Percentiles rank a stretch among this genome's conserved stretches.
phyloP scores from a whole-genome alignment of 2,797 vertebrate genomes.

The Spea hammondii region DNA sequence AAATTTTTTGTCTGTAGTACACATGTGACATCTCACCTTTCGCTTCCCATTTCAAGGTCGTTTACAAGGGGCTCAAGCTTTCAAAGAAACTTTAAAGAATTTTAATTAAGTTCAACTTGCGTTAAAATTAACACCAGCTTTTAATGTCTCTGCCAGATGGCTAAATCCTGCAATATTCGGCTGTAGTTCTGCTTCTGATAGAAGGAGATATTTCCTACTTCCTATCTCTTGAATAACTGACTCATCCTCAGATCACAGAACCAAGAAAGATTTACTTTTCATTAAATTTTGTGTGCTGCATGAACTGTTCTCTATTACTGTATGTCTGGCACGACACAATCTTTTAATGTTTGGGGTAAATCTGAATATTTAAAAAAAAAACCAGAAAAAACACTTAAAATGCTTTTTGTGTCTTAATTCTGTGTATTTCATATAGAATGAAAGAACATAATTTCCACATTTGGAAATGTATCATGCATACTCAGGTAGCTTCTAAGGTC shows the following conservation, averaged over 20 bases:
- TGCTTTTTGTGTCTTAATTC: no score
- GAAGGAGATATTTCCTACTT: conserved; percentile 26
- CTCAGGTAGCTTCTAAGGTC: background rate
- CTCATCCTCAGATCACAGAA: conserved; percentile 40
- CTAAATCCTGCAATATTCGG: conserved; percentile 28
- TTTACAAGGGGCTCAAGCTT: conserved; percentile 23
- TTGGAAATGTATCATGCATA: background rate
- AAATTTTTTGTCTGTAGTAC: conserved; percentile 12
- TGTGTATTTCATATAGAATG: background rate
- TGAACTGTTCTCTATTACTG: conserved; percentile 10
- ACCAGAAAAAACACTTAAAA: no score
- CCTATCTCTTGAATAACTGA: conserved; percentile 24
- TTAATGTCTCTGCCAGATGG: conserved; percentile 46
- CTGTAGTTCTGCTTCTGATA: conserved; percentile 34
- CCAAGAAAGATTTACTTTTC: conserved; percentile 31
- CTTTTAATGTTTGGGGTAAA: background rate
- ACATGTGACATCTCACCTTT: conserved; percentile 24
- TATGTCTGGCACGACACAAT: background rate
- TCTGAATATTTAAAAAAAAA: no score
- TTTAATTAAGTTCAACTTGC: conserved; percentile 48
- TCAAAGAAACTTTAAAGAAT: conserved; percentile 43
- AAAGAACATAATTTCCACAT: background rate
- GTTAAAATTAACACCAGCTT: conserved; percentile 45
- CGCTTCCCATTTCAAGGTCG: conserved; percentile 37
- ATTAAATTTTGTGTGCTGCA: conserved; percentile 12